A percentile compares a stretch with the other conserved stretches of the same genome.
Evolutionary conservation across 2,888 invertebrate genomes (phyloP).

Genomic region (Euplexia lucipara): DNA sequence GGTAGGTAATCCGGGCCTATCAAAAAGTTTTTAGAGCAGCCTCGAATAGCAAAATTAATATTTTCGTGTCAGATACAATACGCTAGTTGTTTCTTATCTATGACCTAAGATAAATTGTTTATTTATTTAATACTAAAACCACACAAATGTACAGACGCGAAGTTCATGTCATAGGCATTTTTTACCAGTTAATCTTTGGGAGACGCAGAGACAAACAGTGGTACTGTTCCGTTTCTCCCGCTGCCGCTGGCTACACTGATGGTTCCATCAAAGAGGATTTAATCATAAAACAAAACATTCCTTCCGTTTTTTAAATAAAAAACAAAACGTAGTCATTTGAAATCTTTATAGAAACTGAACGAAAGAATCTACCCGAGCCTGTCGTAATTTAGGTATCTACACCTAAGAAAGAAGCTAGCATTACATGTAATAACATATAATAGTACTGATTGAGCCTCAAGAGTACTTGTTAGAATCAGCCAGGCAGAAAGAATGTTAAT

Average conservation of each 20-base stretch:
- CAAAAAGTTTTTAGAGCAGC: conserved; percentile 17
- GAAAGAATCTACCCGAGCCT: conserved; percentile 18
- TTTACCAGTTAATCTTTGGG: no score
- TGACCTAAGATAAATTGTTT: conserved; percentile 10
- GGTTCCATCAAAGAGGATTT: background rate
- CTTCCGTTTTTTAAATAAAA: background rate
- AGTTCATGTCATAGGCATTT: no score
- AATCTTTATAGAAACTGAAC: conserved; percentile 16
- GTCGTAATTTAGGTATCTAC: conserved; percentile 9
- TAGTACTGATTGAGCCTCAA: conserved; percentile 37
- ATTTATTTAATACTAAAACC: no score
- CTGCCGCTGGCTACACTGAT: background rate
- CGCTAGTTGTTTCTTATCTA: conserved; percentile 17
- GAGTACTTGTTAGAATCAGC: conserved; percentile 51
- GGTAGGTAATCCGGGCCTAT: background rate
- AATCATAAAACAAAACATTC: background rate
- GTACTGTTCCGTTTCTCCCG: conserved; percentile 5
- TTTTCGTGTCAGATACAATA: conserved; percentile 19
- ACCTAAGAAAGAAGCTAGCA: conserved; percentile 35
- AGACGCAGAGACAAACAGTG: no score
- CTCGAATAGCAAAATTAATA: conserved; percentile 28
- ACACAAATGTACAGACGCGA: no score
- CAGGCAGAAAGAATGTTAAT: conserved; percentile 66
- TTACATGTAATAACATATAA: conserved; percentile 55
- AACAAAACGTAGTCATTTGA: background rate